Conservation (phyloP, 92 coral and sea anemone species). For the Ricordea florida region DNA sequence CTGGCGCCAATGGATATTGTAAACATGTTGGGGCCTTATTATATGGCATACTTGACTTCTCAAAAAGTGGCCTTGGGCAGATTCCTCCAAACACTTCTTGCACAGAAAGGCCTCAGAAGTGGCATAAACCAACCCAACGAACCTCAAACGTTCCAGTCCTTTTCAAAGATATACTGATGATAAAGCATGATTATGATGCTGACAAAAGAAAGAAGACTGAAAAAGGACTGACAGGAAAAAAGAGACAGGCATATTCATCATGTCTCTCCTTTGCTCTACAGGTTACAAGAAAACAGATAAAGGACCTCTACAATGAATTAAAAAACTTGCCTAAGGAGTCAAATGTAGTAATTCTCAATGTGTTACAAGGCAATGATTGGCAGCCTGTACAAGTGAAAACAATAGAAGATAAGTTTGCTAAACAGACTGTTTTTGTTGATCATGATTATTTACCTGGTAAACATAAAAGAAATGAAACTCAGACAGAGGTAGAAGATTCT, state of each 20-base stretch:
- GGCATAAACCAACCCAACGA: constrained; percentile 21
- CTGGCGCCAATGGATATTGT: constrained; percentile 31
- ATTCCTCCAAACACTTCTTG: constrained; percentile 33
- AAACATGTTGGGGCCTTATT: constrained; percentile 21
- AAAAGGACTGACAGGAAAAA: not conserved
- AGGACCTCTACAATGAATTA: too few relatives aligned
- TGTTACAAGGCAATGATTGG: too few relatives aligned
- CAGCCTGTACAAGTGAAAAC: too few relatives aligned
- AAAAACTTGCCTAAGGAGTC: too few relatives aligned
- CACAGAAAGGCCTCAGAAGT: constrained; percentile 45
- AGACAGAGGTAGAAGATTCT: too few relatives aligned
- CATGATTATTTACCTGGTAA: too few relatives aligned
- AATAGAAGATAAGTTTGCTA: too few relatives aligned
- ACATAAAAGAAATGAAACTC: not conserved
- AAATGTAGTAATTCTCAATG: too few relatives aligned
- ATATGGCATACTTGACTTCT: constrained; percentile 18
- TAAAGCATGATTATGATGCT: too few relatives aligned
- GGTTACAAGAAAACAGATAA: constrained; percentile 21
- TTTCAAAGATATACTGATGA: not conserved
- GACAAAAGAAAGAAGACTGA: not conserved
- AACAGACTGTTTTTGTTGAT: too few relatives aligned
- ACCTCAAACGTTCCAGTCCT: not conserved
- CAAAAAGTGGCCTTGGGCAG: constrained; percentile 16
- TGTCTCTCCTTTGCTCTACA: constrained; percentile 16
- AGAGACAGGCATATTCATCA: not conserved